A percentile compares a stretch with the other conserved stretches of the same genome.
Evolutionary conservation across 2,797 vertebrate genomes (phyloP).

Genomic region (Alosa sapidissima): DNA sequence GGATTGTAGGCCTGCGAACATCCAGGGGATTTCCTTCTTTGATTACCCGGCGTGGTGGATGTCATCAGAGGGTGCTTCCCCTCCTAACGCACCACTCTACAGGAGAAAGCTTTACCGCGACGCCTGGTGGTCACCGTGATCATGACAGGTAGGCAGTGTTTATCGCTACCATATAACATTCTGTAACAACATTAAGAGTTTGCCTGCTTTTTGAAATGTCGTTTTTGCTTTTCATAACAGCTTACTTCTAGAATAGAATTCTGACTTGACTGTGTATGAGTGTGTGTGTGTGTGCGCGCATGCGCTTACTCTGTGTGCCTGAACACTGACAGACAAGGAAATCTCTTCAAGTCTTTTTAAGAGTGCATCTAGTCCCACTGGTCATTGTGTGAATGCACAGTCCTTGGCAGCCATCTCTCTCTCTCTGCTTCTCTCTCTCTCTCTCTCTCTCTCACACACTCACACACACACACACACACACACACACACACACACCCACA

Average conservation of each 20-base stretch:
- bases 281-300: not conserved
- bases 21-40: slow-evolving; percentile 45
- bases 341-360: not conserved
- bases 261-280: not conserved
- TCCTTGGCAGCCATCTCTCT: not conserved
- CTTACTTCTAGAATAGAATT: not conserved
- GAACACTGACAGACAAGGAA: not conserved
- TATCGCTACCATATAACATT: not conserved
- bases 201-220: slow-evolving; percentile 2
- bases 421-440: slow-evolving; percentile 29
- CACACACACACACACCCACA: not conserved
- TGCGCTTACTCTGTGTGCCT: not conserved
- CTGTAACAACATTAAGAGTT: not conserved
- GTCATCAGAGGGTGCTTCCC: not conserved
- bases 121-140: not conserved
- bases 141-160: slow-evolving; percentile 46
- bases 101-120: slow-evolving; percentile 5
- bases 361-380: not conserved
- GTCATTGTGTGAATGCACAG: not conserved
- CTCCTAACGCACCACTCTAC: not conserved
- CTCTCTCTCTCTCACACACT: no score
- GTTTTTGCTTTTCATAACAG: not conserved
- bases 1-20: slow-evolving; percentile 38
- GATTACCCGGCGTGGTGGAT: slow-evolving; percentile 27
- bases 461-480: not conserved